Conservation (phyloP, 2,113 vertebrate species). For the Pluvialis apricaria region DNA sequence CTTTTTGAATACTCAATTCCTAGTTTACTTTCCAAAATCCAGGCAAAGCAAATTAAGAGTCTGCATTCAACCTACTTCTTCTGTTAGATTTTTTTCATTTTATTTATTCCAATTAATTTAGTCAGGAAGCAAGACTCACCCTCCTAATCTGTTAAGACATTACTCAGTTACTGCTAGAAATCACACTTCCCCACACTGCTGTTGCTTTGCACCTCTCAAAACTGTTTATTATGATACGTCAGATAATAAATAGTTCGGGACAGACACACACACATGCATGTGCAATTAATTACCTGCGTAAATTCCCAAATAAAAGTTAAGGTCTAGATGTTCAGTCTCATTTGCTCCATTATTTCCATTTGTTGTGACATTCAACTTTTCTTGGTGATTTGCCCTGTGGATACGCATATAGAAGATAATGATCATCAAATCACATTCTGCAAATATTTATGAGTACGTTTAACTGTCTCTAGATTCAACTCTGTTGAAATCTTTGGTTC, state of each 20-base stretch:
- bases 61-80: slow-evolving; percentile 46
- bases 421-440: not conserved
- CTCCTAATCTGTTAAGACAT: slow-evolving; percentile 35
- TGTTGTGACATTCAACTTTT: slow-evolving; percentile 61
- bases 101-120: slow-evolving; percentile 64
- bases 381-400: slow-evolving; percentile 74
- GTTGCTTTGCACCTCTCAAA: not conserved
- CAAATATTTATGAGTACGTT: not conserved
- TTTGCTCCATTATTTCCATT: slow-evolving; percentile 35
- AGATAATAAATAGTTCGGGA: not conserved
- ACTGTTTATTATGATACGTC: not conserved
- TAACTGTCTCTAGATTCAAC: not conserved
- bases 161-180: slow-evolving; percentile 32
- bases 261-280: not conserved
- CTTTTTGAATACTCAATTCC: slow-evolving; percentile 54
- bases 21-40: slow-evolving; percentile 65
- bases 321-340: slow-evolving; percentile 72
- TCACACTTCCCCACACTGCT: not conserved
- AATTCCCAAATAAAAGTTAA: slow-evolving; percentile 86
- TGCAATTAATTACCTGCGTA: slow-evolving; percentile 85
- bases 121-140: not conserved
- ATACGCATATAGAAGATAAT: not conserved
- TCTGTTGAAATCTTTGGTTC: not conserved
- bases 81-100: not conserved
- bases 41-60: slow-evolving; percentile 56